Evolutionary conservation across 2,797 vertebrate genomes (phyloP).

Genomic region (Potorous gilbertii): DNA sequence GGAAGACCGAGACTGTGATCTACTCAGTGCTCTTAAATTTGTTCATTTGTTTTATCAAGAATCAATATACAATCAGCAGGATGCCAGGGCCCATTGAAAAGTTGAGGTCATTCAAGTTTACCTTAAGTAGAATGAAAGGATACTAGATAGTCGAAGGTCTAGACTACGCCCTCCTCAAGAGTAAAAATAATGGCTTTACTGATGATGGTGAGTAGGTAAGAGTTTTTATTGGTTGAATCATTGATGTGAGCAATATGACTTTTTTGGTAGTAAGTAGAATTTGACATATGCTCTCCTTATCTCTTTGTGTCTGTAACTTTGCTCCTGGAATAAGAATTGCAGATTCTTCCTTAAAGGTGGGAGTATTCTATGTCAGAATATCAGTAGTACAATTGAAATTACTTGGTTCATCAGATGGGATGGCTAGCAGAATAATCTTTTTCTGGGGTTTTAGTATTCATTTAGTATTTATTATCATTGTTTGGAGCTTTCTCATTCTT

Average conservation of each 20-base stretch:
- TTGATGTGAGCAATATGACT: neutral
- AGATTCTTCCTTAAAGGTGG: slow-evolving; percentile 55
- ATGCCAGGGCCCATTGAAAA: neutral
- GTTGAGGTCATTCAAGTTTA: neutral
- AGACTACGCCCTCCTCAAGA: neutral
- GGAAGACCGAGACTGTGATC: neutral
- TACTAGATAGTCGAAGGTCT: neutral
- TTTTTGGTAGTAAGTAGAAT: neutral
- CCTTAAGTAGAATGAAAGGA: neutral
- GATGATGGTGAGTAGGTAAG: accelerated
- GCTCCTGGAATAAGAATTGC: neutral
- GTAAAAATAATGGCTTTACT: accelerated
- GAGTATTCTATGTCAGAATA: neutral
- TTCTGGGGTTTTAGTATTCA: slow-evolving; percentile 38
- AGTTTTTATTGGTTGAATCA: neutral
- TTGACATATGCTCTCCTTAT: neutral
- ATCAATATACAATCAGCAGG: neutral
- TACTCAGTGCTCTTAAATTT: neutral
- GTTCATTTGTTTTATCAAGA: neutral
- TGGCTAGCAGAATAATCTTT: slow-evolving; percentile 34
- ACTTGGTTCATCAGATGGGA: neutral
- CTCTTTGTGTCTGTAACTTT: neutral
- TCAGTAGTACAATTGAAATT: slow-evolving; percentile 3
- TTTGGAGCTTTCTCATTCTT: slow-evolving; percentile 59
- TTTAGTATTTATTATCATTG: slow-evolving; percentile 58